Evolutionary conservation across 2,888 invertebrate genomes (phyloP).

Genomic region (Acleris sparsana): DNA sequence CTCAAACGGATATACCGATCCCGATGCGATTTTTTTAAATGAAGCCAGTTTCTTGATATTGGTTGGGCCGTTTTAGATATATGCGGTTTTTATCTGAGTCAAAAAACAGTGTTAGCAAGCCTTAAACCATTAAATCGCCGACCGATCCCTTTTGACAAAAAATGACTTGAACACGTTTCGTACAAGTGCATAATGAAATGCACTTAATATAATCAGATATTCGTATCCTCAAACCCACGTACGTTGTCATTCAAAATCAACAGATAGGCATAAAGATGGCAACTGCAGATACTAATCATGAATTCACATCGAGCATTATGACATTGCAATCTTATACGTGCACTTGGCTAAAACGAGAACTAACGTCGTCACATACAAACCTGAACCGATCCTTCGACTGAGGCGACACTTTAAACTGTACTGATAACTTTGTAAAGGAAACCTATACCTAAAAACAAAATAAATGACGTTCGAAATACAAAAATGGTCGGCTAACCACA

Average conservation of each 20-base stretch:
- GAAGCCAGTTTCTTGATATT: too few relatives aligned
- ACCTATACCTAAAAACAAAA: constrained; percentile 15
- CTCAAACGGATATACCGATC: too few relatives aligned
- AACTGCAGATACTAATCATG: constrained; percentile 25
- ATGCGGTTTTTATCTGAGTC: too few relatives aligned
- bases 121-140: background rate
- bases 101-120: too few relatives aligned
- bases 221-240: constrained; percentile 17
- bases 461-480: constrained; percentile 30
- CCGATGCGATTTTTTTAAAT: too few relatives aligned
- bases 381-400: background rate
- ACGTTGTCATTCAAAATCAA: constrained; percentile 33
- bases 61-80: too few relatives aligned
- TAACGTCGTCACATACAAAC: background rate
- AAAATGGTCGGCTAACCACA: constrained; percentile 43
- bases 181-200: constrained; percentile 21
- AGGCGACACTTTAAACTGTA: constrained; percentile 10
- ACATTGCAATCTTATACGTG: constrained; percentile 17
- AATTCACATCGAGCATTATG: constrained; percentile 10
- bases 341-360: background rate
- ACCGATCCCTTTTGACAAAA: constrained; percentile 4
- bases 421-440: constrained; percentile 9
- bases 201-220: constrained; percentile 27
- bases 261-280: constrained; percentile 30
- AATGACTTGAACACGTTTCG: constrained; percentile 3